Base-by-base conservation (phyloP, 23 tunicate species). In the Ascidia mentula region DNA sequence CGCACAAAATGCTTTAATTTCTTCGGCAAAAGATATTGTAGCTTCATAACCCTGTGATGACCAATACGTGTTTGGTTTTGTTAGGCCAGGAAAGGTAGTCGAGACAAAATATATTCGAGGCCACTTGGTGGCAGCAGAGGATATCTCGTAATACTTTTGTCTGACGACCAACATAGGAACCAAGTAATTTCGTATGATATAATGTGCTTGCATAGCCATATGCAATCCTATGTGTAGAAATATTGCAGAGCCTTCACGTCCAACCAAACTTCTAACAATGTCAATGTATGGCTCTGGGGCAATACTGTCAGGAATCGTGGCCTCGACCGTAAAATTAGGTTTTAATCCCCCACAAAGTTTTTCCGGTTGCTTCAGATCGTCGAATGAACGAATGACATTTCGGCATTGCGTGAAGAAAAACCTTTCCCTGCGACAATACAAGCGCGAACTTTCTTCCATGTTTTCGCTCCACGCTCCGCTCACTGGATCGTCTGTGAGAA, bases 401-500 rank as follows among this genome's bases (percentile, higher is more conserved):
- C 65, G 65, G 24, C 65, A 53, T 53, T 53, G 7, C 28, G 22
- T 20, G 28, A 53, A 72, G 77, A 70, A 80, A 71, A 69, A 81
- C 30, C 40, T 36, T 13, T 74, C 78, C 20, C 28, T 46, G 1
- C 22, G 78, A 74, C 78, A 74, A 38, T 75, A 39, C 31, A 6
- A 6, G 0, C 40, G 40, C 8, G 12, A 32, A 31, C 83, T 45
- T 20, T 84, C 80, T n/a, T 34, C 40, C 38, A 73, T 28, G 70
- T 75, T 45, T 38, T 40, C 79, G 22, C 45, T 59, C 81, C 74
- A 45, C 1, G 78, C 69, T 38, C 88, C 95, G 33, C 74, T 30
- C 2, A 36, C 70, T 34, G 45, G 69, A 30, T 80, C 79, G 15
- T 46, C 80, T 31, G 76, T 83, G 24, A 89, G 46, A 30, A 74